Evolutionary conservation across 1,140 invertebrate genomes (phyloP).

Genomic region (Papilio glaucus): DNA sequence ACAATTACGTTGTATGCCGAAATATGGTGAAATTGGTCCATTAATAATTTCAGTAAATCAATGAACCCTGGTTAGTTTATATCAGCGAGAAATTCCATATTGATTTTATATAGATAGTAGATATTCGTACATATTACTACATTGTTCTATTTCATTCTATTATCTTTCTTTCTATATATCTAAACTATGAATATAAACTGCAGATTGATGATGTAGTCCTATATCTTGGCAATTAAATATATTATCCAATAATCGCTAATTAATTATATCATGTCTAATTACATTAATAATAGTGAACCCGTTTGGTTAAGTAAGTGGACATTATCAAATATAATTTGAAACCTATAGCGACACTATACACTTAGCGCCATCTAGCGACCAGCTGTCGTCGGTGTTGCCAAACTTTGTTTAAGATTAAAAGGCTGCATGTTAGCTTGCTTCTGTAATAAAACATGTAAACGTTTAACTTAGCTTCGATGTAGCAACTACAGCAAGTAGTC

Average conservation of each 20-base stretch:
- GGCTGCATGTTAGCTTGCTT: slow-evolving; percentile 39
- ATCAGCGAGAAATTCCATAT: too few relatives aligned
- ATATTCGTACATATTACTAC: too few relatives aligned
- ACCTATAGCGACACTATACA: slow-evolving; percentile 16
- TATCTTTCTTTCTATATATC: too few relatives aligned
- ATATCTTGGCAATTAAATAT: slow-evolving; percentile 9
- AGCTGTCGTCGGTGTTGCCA: slow-evolving; percentile 32
- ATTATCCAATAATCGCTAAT: slow-evolving; percentile 14
- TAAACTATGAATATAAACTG: too few relatives aligned
- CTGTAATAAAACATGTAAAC: slow-evolving; percentile 36
- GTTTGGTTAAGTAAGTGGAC: slow-evolving; percentile 36
- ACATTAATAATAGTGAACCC: slow-evolving; percentile 31
- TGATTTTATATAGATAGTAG: too few relatives aligned
- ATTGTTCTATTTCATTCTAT: neutral
- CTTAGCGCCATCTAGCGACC: slow-evolving; percentile 29
- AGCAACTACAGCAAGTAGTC: slow-evolving; percentile 35
- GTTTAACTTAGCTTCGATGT: slow-evolving; percentile 34
- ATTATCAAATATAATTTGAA: slow-evolving; percentile 1
- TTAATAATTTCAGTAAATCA: too few relatives aligned
- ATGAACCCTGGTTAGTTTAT: too few relatives aligned
- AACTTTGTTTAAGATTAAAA: slow-evolving; percentile 24
- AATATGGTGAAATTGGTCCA: too few relatives aligned
- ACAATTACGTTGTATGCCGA: too few relatives aligned
- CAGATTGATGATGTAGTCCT: neutral
- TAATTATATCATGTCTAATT: slow-evolving; percentile 22